Evolutionary conservation across 2,113 vertebrate genomes (phyloP).

Genomic region (Xyrauchen texanus): DNA sequence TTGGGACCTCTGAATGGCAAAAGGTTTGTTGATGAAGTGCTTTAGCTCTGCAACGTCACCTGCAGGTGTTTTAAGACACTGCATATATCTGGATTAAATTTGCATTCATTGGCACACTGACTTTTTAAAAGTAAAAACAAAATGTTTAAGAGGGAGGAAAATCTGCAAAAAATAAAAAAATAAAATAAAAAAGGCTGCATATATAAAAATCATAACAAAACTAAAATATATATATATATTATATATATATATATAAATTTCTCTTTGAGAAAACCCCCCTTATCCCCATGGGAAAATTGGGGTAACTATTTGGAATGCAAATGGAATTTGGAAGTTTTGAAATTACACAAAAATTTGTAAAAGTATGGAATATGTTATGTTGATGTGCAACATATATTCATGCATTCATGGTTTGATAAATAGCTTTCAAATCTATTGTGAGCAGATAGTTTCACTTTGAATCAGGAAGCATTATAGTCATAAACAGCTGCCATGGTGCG

Average conservation of each 20-base stretch:
- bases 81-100: neutral
- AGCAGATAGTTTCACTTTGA: neutral
- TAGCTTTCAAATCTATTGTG: too few species aligned
- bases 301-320: conserved; percentile 14
- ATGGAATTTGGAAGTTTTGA: neutral
- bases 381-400: neutral
- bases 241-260: neutral
- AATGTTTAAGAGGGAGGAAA: neutral
- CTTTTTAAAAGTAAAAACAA: neutral
- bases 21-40: neutral
- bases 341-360: neutral
- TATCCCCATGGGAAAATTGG: neutral
- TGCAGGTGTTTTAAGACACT: neutral
- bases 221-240: too few species aligned
- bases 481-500: conserved; percentile 6
- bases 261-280: neutral
- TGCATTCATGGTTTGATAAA: neutral
- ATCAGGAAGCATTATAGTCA: neutral
- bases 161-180: neutral
- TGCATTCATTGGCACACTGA: neutral
- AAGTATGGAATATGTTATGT: neutral
- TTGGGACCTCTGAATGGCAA: neutral
- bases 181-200: neutral
- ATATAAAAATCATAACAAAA: neutral
- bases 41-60: neutral